Base-by-base conservation (phyloP, 2,888 invertebrate species). In the Leptopilina drosophilae region DNA sequence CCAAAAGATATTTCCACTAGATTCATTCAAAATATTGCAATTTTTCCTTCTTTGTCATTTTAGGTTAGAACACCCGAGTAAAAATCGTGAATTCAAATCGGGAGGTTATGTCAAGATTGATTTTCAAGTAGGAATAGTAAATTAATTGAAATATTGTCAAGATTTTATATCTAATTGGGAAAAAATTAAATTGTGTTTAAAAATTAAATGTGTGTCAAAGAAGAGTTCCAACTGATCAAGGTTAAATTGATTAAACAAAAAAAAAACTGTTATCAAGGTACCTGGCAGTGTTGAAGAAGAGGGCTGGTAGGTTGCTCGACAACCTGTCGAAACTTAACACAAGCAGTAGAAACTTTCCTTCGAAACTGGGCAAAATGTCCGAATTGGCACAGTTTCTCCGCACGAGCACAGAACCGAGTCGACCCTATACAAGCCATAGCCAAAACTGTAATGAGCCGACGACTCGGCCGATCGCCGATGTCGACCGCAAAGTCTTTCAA, bases 391-490 rank as follows among this genome's bases (percentile, higher is more conserved):
- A 96, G 93, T 94, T 95, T 95, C 94, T 95, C 95, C 92, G 95
- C 95, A 93, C 95, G 95, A 94, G 94, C 95, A 95, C 95, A 96
- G 93, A 96, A 94, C 94, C 95, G 81, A 78, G 80, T 95, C 93
- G 95, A 95, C 94, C 95, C 95, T 94, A 95, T 94, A 94, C 95
- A 95, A 94, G 96, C 96, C 96, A 96, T 96, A 94, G 95, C 94
- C 93, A 94, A 94, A 94, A 95, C 95, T 94, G 94, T 94, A 80
- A 75, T 77, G 79, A 80, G 69, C 93, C 92, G 92, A 92, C 92
- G 91, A 93, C 92, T 84, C 83, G 82, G 78, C 80, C 82, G 81
- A 78, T 84, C 82, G 77, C 80, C 82, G 81, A 78, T 84, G 84
- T 83, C 83, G 67, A 82, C 80, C 79, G 82, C 84, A 81, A 85